Evolutionary conservation across 2,797 vertebrate genomes (phyloP).

Genomic region (Zalophus californianus): DNA sequence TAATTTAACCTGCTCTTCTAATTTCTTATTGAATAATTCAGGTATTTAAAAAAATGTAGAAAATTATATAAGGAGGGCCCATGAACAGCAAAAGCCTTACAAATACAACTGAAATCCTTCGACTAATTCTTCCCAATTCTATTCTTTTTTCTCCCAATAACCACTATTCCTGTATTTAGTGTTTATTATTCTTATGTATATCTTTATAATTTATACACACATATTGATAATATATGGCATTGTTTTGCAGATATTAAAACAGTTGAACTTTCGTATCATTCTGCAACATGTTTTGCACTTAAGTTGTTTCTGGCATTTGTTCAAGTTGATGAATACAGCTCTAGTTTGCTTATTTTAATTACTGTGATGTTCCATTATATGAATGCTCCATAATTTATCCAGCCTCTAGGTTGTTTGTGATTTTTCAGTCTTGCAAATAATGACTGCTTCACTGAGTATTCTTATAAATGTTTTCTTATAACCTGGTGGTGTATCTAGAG

Average conservation of each 20-base stretch:
- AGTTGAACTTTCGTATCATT: neutral
- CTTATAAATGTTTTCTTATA: slow-evolving; percentile 4
- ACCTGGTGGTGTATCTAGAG: neutral
- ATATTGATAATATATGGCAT: neutral
- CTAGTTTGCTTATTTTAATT: slow-evolving; percentile 56
- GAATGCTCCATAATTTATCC: neutral
- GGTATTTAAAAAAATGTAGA: neutral
- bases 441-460: slow-evolving; percentile 29
- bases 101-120: slow-evolving; percentile 47
- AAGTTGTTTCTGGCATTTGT: slow-evolving; percentile 55
- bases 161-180: neutral
- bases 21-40: slow-evolving; percentile 50
- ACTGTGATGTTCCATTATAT: neutral
- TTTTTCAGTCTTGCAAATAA: slow-evolving; percentile 38
- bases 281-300: slow-evolving; percentile 39
- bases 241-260: slow-evolving; percentile 38
- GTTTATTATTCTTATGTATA: neutral
- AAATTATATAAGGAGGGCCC: neutral
- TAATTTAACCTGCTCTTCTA: slow-evolving; percentile 40
- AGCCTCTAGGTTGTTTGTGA: slow-evolving; percentile 18
- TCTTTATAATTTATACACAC: slow-evolving; percentile 31
- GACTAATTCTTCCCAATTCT: neutral
- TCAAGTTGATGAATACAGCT: slow-evolving; percentile 34
- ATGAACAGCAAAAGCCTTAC: slow-evolving; percentile 40
- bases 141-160: neutral